Evolutionary conservation across 2,888 invertebrate species (phyloP), one percentile per base, ranked within the genome.

Genomic region (Ephialtes manifestator): DNA sequence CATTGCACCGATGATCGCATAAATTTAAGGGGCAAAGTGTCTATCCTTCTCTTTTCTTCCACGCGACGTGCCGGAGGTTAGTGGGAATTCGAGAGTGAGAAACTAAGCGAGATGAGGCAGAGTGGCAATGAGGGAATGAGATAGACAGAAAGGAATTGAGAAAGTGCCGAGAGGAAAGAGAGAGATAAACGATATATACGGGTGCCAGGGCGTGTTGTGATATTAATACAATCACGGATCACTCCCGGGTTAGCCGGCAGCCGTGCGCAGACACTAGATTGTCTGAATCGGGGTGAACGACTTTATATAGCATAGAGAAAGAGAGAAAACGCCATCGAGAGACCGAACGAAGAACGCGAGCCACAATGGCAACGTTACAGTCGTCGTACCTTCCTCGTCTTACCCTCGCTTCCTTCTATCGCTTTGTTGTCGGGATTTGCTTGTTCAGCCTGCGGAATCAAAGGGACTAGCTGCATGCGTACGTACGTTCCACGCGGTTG

Each of bases 231-330:
- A 94, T 93, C 93, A 92, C 93, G 93, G 93, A 94, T 94, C 93
- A 93, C 91, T 94, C 93, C 93, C 93, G 93, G 93, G 93, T 92
- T 92, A 92, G 92, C 90, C 90, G 89, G 87, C 92, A 89, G 92
- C 91, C 92, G 92, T 88, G 91, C 91, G 93, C 93, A 94, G 94
- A 94, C 93, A 92, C 92, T 93, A 93, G 93, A 94, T 94, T 93
- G 94, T 93, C 94, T 93, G 94, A 94, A 94, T 94, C 94, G 94
- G 94, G 94, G 94, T 94, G 94, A 94, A 94, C 93, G 94, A 94
- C 94, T 94, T 93, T 94, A 93, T 93, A 93, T 91, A 91, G 91
- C 90, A 89, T 90, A 89, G 87, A 89, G 85, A 82, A 75, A 82
- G 65, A 81, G 72, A 79, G 60, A 10, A 39, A 39, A 10, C 76